Evolutionary conservation across 2,113 vertebrate species (phyloP).

Genomic region (Taxidea taxus): DNA sequence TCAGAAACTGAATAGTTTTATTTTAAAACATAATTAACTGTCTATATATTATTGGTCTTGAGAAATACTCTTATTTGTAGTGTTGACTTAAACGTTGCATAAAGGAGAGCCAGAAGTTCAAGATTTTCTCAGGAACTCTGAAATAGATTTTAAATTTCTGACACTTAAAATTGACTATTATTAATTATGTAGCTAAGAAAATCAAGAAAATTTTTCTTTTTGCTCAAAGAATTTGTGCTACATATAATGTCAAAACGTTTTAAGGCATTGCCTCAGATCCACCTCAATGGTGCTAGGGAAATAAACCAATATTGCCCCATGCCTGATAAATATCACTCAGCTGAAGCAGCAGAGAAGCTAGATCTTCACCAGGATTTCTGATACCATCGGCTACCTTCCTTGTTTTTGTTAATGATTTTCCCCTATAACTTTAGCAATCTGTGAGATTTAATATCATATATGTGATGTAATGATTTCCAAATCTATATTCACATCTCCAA

Average conservation of each 20-base stretch:
- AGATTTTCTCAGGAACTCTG: constrained; percentile 7
- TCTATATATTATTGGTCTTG: background rate
- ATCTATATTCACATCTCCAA: background rate
- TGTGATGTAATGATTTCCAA: background rate
- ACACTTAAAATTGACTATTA: background rate
- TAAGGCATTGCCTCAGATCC: background rate
- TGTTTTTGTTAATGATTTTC: background rate
- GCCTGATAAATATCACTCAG: background rate
- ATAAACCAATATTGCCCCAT: background rate
- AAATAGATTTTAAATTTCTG: background rate
- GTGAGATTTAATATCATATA: background rate
- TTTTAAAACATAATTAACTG: background rate
- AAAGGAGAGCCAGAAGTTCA: background rate
- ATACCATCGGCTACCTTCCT: background rate
- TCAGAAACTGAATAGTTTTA: background rate
- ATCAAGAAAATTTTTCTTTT: background rate
- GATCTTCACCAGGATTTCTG: background rate
- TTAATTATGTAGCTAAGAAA: background rate
- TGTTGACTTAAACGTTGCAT: background rate
- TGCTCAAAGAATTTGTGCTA: background rate
- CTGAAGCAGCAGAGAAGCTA: background rate
- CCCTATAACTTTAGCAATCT: background rate
- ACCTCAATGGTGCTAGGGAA: background rate
- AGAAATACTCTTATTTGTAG: background rate
- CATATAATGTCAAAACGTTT: background rate